Evolutionary conservation across 2,888 invertebrate species (phyloP), one percentile per base, ranked within the genome.

Genomic region (Callyntrura guangdongensis): DNA sequence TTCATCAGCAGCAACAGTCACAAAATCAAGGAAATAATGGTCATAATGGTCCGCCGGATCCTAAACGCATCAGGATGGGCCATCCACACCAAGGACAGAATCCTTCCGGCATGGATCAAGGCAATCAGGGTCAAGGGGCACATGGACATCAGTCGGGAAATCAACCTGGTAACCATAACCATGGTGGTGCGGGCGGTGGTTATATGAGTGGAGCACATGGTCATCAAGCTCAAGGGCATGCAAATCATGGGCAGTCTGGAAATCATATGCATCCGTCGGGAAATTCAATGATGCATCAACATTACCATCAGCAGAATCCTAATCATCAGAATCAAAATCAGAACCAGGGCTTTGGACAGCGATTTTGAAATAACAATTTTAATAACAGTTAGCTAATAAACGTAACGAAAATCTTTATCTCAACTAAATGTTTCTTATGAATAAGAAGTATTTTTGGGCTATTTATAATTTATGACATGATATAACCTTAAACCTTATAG

Each of bases 271-370:
- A 92, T 82, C 86, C 82, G 9, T 90, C 92, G 3, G 91, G 92
- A n/a, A 92, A 91, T 77, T 92, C 92, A 12, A 81, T 92, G 85
- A 92, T 92, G 92, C 92, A 93, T 64, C 92, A 91, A 45, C 91
- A 92, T 53, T 91, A 93, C 61, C 92, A 92, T 53, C 93, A 93
- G 85, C 94, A 95, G 79, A 94, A 95, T 56, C 94, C 93, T 36
- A 92, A 92, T 64, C 92, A 93, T 22, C 89, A 89, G 69, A 92
- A 93, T 81, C 92, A 92, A 86, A 90, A 88, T 36, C 86, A 91
- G 45, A 91, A 91, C 79, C 91, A 91, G 36, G 83, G 83, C 17
- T 93, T 93, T 90, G 92, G 92, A n/a, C 93, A 93, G 69, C 27
- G 93, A 20, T 93, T 93, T 91, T 93, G 25, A 77, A 22, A 64